These are phyloP conservation scores for Scatophagus argus DNA, from an alignment of 2,113 vertebrate genomes.

Conservation along the genomic window DNA sequence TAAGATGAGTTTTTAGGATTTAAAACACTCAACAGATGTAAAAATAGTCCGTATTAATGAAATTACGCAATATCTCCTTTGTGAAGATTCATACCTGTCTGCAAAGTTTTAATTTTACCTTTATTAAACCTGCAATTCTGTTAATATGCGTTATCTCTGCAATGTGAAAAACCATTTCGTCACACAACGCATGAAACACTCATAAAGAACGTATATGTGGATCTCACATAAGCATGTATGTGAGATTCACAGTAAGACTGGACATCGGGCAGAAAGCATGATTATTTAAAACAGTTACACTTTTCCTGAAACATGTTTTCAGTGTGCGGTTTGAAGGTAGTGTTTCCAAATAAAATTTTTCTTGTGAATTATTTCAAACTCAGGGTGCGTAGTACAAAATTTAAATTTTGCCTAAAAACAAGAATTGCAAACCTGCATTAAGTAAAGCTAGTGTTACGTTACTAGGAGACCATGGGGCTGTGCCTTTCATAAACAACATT, in stretches of 20 bases:
- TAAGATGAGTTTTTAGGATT: slow-evolving; percentile 32
- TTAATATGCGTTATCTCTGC: neutral
- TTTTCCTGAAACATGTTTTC: neutral
- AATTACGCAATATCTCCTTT: slow-evolving; percentile 27
- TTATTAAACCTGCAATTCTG: neutral
- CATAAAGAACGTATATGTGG: neutral
- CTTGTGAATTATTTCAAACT: neutral
- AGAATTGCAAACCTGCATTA: neutral
- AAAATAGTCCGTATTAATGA: slow-evolving; percentile 23
- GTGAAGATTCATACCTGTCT: neutral
- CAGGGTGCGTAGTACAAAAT: neutral
- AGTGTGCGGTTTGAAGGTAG: neutral
- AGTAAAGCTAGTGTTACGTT: neutral
- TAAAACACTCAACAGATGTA: slow-evolving; percentile 34
- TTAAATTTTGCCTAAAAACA: neutral
- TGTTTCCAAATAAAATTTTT: slow-evolving; percentile 4
- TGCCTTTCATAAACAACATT: neutral
- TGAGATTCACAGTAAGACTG: neutral
- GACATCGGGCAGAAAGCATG: too few species aligned
- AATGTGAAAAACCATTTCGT: neutral
- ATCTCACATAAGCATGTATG: neutral
- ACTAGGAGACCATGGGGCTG: neutral
- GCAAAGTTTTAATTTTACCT: neutral
- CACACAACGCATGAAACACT: neutral
- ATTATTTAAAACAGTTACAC: slow-evolving; percentile 1